phyloP scores from a whole-genome alignment of 2,797 vertebrate genomes.

The Coendou prehensilis region DNA sequence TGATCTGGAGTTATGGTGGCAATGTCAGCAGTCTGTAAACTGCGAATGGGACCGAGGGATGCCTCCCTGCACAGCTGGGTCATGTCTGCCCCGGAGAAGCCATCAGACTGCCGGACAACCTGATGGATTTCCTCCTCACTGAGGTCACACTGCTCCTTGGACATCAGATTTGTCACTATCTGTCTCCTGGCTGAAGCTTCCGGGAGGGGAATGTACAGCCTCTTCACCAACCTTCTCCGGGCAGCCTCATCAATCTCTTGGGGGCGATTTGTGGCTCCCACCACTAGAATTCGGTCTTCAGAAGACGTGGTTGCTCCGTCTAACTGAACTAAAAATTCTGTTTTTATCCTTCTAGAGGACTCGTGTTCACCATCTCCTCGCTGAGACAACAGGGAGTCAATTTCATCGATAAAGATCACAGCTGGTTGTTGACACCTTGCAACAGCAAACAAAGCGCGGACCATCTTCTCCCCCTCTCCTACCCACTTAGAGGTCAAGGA shows the following conservation, averaged over 20 bases:
- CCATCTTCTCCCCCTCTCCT: slow-evolving; percentile 99
- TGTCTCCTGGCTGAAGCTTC: slow-evolving; percentile 93
- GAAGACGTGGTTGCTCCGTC: slow-evolving; percentile 96
- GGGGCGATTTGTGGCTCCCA: slow-evolving; percentile 98
- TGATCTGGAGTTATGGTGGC: slow-evolving; percentile 94
- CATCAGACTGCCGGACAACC: slow-evolving; percentile 91
- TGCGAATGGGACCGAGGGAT: slow-evolving; percentile 97
- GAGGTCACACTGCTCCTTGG: slow-evolving; percentile 92
- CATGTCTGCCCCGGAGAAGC: slow-evolving; percentile 98
- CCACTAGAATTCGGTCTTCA: slow-evolving; percentile 97
- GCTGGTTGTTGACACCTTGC: slow-evolving; percentile 97
- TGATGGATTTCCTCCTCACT: slow-evolving; percentile 90
- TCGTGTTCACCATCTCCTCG: slow-evolving; percentile 97
- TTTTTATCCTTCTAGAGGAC: slow-evolving; percentile 97
- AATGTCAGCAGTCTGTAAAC: slow-evolving; percentile 94
- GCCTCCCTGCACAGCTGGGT: slow-evolving; percentile 98
- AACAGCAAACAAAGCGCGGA: slow-evolving; percentile 96
- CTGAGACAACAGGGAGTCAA: slow-evolving; percentile 97
- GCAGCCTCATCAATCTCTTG: slow-evolving; percentile 99
- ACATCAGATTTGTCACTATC: slow-evolving; percentile 94
- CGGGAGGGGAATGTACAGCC: slow-evolving; percentile 97
- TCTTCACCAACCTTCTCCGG: slow-evolving; percentile 95
- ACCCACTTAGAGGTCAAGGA: slow-evolving; percentile 99
- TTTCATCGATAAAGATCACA: slow-evolving; percentile 99
- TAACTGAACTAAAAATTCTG: slow-evolving; percentile 97